Conservation (phyloP, 2,888 invertebrate species). For the Strigamia transsilvanica region DNA sequence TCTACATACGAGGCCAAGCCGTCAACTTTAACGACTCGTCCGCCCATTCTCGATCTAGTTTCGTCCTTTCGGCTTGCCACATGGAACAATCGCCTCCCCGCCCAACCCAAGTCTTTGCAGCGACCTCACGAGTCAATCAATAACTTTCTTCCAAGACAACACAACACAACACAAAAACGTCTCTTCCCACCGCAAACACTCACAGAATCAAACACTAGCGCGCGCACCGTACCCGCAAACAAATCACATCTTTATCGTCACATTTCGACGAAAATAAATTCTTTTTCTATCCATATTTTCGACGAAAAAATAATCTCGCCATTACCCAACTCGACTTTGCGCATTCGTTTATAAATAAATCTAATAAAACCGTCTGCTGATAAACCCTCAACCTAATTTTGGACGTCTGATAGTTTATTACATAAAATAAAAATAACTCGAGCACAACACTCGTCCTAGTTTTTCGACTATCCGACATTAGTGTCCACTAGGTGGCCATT, state of each 20-base stretch:
- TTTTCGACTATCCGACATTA: neutral
- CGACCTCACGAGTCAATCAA: slow-evolving; percentile 9
- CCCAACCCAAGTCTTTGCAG: neutral
- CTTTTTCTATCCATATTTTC: no score
- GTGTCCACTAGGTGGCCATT: neutral
- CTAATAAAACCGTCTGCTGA: neutral
- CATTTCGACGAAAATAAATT: no score
- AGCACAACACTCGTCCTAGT: neutral
- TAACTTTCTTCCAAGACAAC: no score
- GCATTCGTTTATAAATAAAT: no score
- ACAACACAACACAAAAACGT: no score
- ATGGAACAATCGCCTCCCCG: neutral
- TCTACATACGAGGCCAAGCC: slow-evolving; percentile 20
- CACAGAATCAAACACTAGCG: no score
- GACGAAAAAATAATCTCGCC: neutral
- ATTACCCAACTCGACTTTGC: neutral
- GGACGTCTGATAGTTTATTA: neutral
- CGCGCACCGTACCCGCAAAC: no score
- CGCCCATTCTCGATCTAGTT: slow-evolving; percentile 22
- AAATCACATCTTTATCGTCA: no score
- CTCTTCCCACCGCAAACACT: no score
- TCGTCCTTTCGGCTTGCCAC: slow-evolving; percentile 4
- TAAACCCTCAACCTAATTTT: slow-evolving; percentile 10
- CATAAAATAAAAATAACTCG: neutral
- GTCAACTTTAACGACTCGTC: slow-evolving; percentile 26